Evolutionary conservation across 2,888 invertebrate genomes (phyloP).

Genomic region (Agriopis leucophaearia): DNA sequence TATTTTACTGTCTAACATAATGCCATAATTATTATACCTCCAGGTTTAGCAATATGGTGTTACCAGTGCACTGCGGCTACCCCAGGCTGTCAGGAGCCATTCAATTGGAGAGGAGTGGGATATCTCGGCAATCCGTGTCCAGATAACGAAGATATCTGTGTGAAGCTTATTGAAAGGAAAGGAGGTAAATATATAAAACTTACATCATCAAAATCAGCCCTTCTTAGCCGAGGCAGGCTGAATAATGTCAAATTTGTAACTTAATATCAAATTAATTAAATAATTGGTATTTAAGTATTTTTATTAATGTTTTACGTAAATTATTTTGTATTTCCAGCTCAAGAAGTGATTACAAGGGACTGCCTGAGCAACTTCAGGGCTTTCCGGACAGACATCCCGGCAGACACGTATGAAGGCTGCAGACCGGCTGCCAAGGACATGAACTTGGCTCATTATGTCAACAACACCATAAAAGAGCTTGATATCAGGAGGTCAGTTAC

Average conservation of each 20-base stretch:
- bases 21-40: conserved; percentile 26
- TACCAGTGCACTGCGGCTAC: conserved; percentile 96
- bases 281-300: too few relatives aligned
- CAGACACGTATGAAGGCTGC: conserved; percentile 97
- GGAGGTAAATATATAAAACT: conserved; percentile 86
- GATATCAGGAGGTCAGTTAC: conserved; percentile 91
- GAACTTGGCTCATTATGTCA: conserved; percentile 94
- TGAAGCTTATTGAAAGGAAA: conserved; percentile 94
- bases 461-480: conserved; percentile 93
- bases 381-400: conserved; percentile 94
- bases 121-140: conserved; percentile 93
- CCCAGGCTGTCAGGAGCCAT: conserved; percentile 94
- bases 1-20: background rate
- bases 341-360: conserved; percentile 93
- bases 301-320: background rate
- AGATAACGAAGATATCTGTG: conserved; percentile 94
- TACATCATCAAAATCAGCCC: too few relatives aligned
- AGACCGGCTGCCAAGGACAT: conserved; percentile 92
- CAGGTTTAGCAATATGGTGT: conserved; percentile 91
- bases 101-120: conserved; percentile 92
- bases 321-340: conserved; percentile 82
- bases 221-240: too few relatives aligned
- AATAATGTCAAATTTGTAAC: too few relatives aligned
- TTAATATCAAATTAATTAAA: too few relatives aligned
- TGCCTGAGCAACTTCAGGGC: conserved; percentile 93